phyloP scores from a whole-genome alignment of 2,113 vertebrate species.

The Sterna hirundo region DNA sequence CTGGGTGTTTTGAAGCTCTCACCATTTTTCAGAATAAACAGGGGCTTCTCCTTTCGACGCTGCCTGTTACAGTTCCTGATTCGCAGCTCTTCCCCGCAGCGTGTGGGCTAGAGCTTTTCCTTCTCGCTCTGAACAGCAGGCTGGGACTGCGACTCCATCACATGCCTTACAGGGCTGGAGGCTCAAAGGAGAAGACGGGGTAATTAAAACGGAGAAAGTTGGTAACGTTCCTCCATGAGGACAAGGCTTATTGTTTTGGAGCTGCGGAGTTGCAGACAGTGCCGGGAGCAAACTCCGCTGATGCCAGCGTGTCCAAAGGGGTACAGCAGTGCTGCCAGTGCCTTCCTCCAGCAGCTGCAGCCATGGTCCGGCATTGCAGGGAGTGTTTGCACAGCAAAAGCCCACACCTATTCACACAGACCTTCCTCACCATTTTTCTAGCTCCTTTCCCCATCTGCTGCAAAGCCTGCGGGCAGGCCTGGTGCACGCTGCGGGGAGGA shows the following conservation, averaged over 20 bases:
- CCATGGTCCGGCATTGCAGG: not conserved
- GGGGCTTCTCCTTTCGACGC: not conserved
- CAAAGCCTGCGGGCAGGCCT: not conserved
- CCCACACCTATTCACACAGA: not conserved
- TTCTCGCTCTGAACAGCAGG: not conserved
- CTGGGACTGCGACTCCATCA: not conserved
- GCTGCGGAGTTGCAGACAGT: not conserved
- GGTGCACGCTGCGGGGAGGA: accelerated
- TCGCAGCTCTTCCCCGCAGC: not conserved
- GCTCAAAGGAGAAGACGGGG: not conserved
- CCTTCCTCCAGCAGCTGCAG: not conserved
- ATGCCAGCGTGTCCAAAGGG: not conserved
- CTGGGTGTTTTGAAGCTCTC: not conserved
- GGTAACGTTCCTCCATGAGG: not conserved
- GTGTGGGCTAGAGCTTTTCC: not conserved
- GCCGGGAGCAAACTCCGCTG: not conserved
- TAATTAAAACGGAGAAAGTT: not conserved
- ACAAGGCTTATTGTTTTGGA: not conserved
- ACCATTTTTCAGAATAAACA: not conserved
- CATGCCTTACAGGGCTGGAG: not conserved
- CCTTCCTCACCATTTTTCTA: not conserved
- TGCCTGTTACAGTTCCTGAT: not conserved
- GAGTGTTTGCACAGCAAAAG: not conserved
- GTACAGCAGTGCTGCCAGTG: not conserved
- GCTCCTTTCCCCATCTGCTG: not conserved